Evolutionary conservation across 2,113 vertebrate species (phyloP).

Genomic region (Lagopus muta): DNA sequence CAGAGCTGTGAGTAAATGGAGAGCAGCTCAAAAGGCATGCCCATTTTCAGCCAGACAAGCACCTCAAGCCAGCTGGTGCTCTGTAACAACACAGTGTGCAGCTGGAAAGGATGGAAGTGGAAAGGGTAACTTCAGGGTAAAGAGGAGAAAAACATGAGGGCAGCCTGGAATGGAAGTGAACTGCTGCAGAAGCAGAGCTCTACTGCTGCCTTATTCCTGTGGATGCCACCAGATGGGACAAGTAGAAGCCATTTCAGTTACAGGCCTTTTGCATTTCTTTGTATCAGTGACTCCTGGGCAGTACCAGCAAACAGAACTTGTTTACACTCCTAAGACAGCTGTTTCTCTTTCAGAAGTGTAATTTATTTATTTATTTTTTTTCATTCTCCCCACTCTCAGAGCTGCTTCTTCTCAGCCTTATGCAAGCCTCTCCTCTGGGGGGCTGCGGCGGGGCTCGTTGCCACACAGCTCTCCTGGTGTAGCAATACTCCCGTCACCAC

Average conservation of each 20-base stretch:
- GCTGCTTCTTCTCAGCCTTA: background rate
- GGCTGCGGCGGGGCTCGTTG: accelerated
- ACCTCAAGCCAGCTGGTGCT: background rate
- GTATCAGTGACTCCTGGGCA: background rate
- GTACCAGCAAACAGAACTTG: background rate
- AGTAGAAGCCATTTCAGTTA: background rate
- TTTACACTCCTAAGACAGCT: background rate
- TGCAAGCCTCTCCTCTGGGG: background rate
- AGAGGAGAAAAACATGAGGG: background rate
- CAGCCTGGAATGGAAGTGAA: background rate
- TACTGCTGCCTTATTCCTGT: background rate
- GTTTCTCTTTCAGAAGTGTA: background rate
- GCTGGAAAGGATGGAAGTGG: background rate
- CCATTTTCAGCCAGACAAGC: background rate
- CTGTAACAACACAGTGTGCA: background rate
- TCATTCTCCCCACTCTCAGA: background rate
- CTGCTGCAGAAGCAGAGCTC: background rate
- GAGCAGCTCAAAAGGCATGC: accelerated
- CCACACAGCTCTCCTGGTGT: background rate
- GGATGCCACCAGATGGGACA: background rate
- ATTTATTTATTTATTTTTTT: background rate
- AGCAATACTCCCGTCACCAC: accelerated
- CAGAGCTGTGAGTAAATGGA: no score
- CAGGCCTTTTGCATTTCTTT: background rate
- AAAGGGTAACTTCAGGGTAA: background rate